phyloP scores from a whole-genome alignment of 2,888 invertebrate species.

The Hipparchia semele region DNA sequence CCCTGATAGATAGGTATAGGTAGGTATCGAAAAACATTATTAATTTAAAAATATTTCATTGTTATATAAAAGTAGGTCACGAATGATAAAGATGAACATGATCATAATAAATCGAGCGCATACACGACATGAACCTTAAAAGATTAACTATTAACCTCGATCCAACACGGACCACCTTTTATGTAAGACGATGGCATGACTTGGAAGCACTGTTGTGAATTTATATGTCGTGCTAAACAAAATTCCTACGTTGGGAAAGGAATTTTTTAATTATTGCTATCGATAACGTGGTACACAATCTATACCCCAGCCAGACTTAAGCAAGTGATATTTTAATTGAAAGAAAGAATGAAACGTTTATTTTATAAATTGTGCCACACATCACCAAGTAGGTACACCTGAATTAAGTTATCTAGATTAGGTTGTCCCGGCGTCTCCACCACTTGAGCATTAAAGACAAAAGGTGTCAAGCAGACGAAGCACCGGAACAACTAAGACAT shows the following conservation, averaged over 20 bases:
- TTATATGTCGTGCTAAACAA: constrained; percentile 34
- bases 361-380: too few species aligned
- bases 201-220: constrained; percentile 27
- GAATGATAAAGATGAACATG: constrained; percentile 8
- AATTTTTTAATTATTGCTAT: constrained; percentile 6
- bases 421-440: too few species aligned
- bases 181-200: constrained; percentile 28
- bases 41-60: neutral
- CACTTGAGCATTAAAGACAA: too few species aligned
- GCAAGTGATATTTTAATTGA: too few species aligned
- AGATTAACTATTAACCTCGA: constrained; percentile 33
- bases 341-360: too few species aligned
- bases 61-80: constrained; percentile 1
- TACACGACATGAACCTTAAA: constrained; percentile 7
- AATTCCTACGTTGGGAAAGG: constrained; percentile 20
- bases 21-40: neutral
- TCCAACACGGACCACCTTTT: constrained; percentile 25
- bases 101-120: constrained; percentile 3
- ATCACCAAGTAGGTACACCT: too few species aligned
- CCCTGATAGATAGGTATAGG: neutral
- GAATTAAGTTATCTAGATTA: too few species aligned
- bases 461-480: too few species aligned
- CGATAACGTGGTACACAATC: too few species aligned
- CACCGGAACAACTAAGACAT: too few species aligned
- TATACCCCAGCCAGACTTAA: too few species aligned